Evolutionary conservation across 2,797 vertebrate genomes (phyloP).

Genomic region (Sphaeramia orbicularis): DNA sequence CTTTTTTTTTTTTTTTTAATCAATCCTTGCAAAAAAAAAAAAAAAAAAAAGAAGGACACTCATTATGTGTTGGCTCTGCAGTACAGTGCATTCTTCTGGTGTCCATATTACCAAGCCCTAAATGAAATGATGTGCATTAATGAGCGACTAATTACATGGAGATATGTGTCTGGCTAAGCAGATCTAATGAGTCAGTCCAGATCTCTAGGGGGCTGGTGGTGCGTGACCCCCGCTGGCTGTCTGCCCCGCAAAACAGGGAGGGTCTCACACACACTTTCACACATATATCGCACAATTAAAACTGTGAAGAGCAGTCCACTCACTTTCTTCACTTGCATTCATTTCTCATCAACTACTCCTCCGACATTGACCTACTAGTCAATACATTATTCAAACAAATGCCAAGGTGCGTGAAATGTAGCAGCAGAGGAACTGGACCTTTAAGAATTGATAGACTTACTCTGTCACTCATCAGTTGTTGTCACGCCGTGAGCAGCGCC

Average conservation of each 20-base stretch:
- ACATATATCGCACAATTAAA: constrained; percentile 11
- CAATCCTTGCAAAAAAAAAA: no score
- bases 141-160: constrained; percentile 69
- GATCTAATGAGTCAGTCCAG: constrained; percentile 65
- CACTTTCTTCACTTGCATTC: constrained; percentile 29
- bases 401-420: constrained; percentile 27
- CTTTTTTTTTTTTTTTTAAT: neutral
- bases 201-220: constrained; percentile 56
- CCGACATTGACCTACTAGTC: constrained; percentile 23
- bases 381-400: constrained; percentile 54
- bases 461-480: constrained; percentile 47
- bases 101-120: constrained; percentile 49
- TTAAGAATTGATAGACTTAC: constrained; percentile 41
- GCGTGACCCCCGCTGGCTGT: constrained; percentile 54
- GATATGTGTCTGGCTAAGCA: constrained; percentile 69
- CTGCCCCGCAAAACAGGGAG: constrained; percentile 27
- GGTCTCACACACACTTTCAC: neutral
- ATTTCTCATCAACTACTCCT: constrained; percentile 51
- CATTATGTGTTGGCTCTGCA: constrained; percentile 34
- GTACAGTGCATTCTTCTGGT: constrained; percentile 13
- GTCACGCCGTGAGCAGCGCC: constrained; percentile 25
- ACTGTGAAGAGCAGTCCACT: constrained; percentile 20
- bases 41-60: constrained; percentile 39
- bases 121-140: constrained; percentile 67
- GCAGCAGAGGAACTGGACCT: constrained; percentile 17